Conservation (phyloP, 2,888 invertebrate genomes). For the Omphaloscelis lunosa region DNA sequence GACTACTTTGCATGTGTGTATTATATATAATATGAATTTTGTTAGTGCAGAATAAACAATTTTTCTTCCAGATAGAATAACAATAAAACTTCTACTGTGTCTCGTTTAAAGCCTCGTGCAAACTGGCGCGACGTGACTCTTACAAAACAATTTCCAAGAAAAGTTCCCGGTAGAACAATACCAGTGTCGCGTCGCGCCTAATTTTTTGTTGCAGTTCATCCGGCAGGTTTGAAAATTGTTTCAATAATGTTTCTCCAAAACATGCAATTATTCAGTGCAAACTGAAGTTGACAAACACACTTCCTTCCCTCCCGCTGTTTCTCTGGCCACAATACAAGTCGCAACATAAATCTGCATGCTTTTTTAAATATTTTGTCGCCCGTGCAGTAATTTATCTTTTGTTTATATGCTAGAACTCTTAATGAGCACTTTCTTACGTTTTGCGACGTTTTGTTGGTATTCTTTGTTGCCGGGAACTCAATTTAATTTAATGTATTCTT, state of each 20-base stretch:
- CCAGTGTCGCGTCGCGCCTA: no score
- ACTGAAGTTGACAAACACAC: no score
- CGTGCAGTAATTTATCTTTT: constrained; percentile 74
- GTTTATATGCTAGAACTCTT: constrained; percentile 78
- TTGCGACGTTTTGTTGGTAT: constrained; percentile 64
- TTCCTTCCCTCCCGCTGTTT: neutral
- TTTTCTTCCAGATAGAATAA: no score
- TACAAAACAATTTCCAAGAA: no score
- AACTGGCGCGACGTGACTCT: no score
- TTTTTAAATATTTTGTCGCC: constrained; percentile 77
- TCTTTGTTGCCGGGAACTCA: constrained; percentile 56
- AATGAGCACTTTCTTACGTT: constrained; percentile 77
- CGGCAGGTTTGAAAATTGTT: neutral
- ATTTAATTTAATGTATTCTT: constrained; percentile 65
- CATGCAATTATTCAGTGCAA: neutral
- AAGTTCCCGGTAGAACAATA: no score
- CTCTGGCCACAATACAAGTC: constrained; percentile 40
- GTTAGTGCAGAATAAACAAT: no score
- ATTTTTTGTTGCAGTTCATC: neutral
- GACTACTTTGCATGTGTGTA: no score
- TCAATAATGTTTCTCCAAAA: neutral
- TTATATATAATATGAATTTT: no score
- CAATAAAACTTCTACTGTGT: no score
- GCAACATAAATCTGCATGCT: constrained; percentile 71
- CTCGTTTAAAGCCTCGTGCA: no score